Percentiles rank a stretch among this genome's conserved stretches.
phyloP scores from a whole-genome alignment of 2,888 invertebrate species.

The Apoda limacodes region DNA sequence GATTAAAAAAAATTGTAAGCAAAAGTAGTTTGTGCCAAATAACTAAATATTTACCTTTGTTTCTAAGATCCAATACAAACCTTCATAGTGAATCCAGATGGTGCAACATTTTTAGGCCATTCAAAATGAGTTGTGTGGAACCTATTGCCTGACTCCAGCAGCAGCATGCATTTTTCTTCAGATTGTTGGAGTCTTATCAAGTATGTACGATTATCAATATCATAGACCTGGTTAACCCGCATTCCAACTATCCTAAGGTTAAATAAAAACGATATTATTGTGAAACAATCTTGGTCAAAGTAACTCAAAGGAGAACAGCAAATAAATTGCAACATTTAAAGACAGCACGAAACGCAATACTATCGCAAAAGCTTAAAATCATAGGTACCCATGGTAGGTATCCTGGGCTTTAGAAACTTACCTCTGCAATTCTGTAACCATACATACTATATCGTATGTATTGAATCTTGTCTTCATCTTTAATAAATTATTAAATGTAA shows the following conservation, averaged over 20 bases:
- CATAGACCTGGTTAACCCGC: slow-evolving; percentile 97
- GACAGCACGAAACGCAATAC: too few relatives aligned
- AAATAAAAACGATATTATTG: slow-evolving; percentile 3
- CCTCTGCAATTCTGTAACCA: slow-evolving; percentile 88
- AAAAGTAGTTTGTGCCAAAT: too few relatives aligned
- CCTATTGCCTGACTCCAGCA: slow-evolving; percentile 94
- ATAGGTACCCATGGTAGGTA: too few relatives aligned
- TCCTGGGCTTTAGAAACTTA: too few relatives aligned
- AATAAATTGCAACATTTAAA: slow-evolving; percentile 4
- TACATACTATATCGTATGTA: slow-evolving; percentile 92
- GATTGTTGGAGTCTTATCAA: slow-evolving; percentile 87
- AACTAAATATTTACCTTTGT: too few relatives aligned
- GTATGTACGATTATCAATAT: slow-evolving; percentile 96
- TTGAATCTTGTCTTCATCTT: slow-evolving; percentile 95
- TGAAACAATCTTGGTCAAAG: too few relatives aligned
- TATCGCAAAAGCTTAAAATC: too few relatives aligned
- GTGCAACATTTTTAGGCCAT: slow-evolving; percentile 97
- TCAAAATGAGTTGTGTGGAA: slow-evolving; percentile 96
- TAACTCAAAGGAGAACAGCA: not conserved
- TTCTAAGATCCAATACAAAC: too few relatives aligned
- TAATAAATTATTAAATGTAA: slow-evolving; percentile 9
- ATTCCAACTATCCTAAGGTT: slow-evolving; percentile 83
- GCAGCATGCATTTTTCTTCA: slow-evolving; percentile 87
- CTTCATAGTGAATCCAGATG: slow-evolving; percentile 98
- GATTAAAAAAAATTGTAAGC: too few relatives aligned